A percentile compares a stretch with the other conserved stretches of the same genome.
Conservation (phyloP, 2,888 invertebrate species). For the Malthinus flaveolus region DNA sequence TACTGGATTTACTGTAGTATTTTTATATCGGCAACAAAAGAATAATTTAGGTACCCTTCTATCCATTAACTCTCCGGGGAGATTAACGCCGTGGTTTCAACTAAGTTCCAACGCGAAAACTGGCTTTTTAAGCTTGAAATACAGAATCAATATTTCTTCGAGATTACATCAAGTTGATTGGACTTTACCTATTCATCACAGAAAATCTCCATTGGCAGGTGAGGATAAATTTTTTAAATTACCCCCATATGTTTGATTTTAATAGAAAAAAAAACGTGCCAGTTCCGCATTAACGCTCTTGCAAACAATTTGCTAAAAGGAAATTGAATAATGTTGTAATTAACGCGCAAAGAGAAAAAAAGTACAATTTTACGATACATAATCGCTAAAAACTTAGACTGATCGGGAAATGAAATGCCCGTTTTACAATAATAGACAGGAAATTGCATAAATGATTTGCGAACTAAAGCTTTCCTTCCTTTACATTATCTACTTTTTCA, state of each 20-base stretch:
- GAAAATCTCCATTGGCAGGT: constrained; percentile 54
- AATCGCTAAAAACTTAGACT: constrained; percentile 1
- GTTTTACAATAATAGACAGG: constrained; percentile 18
- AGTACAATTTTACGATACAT: not conserved
- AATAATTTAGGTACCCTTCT: constrained; percentile 54
- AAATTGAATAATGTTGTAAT: too few relatives aligned
- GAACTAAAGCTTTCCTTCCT: constrained; percentile 5
- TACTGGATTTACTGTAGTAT: constrained; percentile 52
- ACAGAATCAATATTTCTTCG: constrained; percentile 45
- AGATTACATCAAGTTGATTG: constrained; percentile 53
- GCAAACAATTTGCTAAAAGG: too few relatives aligned
- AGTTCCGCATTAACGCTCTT: too few relatives aligned
- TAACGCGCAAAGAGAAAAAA: too few relatives aligned
- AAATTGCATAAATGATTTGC: constrained; percentile 22
- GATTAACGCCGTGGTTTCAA: constrained; percentile 55
- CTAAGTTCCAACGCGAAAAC: constrained; percentile 53
- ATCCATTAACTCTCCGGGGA: constrained; percentile 54
- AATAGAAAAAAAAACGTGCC: not conserved
- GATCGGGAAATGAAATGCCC: constrained; percentile 24
- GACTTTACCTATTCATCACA: constrained; percentile 50
- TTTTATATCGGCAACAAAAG: constrained; percentile 53
- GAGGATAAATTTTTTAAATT: constrained; percentile 27
- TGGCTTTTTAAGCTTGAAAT: constrained; percentile 51
- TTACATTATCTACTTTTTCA: not conserved
- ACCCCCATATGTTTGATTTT: not conserved